Base-by-base conservation (phyloP, 2,888 invertebrate genomes). In the Lasiommata megera region DNA sequence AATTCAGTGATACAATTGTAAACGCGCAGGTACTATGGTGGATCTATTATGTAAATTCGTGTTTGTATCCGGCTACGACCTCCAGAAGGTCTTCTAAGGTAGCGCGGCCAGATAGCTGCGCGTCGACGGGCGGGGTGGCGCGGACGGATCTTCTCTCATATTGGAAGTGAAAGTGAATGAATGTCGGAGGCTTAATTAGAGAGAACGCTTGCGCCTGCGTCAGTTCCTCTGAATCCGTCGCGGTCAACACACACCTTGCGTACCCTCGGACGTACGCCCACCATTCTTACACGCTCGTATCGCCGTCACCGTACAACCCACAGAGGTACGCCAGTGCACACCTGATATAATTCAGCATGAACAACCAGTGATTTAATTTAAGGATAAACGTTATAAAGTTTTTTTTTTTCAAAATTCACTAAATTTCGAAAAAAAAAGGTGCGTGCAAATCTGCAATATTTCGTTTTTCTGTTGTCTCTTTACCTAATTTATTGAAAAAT, bases 111-210 rank as follows among this genome's bases (percentile, higher is more conserved):
- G 74, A 76, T 76, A 76, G 69, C 74, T 72, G 72, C 68, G 73
- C 72, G 53, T 55, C 58, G 74, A 76, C 79, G 80, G 80, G 81
- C 76, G 78, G 79, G 79, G 75, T 72, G 77, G 69, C 75, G 77
- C 80, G 74, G 77, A 78, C 76, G 81, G 80, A 75, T 84, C 87
- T 80, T 86, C 83, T 82, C 82, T 82, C 75, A 73, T 80, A 83
- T 86, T 88, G 82, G 88, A 90, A 90, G 90, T 90, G 90, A 90
- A 90, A 90, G 90, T 89, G 87, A 89, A 88, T 88, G 90, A 89
- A 87, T 87, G 84, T 80, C 84, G 75, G 84, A 88, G 87, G 82
- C 88, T 90, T 90, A 90, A 89, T 90, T 90, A 89, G 88, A 89
- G 90, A 89, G 84, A 86, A 87, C 84, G 77, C 77, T 76, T 74